Evolutionary conservation across 2,888 invertebrate genomes (phyloP).

Genomic region (Ormyrus nitidulus): DNA sequence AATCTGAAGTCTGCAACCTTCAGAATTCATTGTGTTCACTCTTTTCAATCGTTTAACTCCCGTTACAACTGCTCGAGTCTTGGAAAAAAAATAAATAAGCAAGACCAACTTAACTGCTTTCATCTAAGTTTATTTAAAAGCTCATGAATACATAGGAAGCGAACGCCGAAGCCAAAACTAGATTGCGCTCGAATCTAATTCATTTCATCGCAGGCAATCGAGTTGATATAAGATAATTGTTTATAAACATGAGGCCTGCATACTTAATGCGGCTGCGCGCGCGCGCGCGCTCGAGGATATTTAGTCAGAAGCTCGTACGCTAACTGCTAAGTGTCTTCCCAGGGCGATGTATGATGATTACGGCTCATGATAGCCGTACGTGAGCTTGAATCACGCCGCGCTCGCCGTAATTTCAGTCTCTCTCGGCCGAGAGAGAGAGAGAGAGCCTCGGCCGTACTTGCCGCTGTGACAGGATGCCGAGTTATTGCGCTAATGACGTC

Average conservation of each 20-base stretch:
- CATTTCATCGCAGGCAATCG: constrained; percentile 1
- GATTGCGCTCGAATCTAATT: not conserved
- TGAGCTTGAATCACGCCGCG: constrained; percentile 57
- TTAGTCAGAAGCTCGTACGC: constrained; percentile 19
- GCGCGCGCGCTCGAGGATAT: constrained; percentile 5
- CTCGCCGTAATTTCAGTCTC: constrained; percentile 56
- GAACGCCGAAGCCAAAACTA: not conserved
- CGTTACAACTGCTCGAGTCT: no score
- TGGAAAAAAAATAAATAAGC: no score
- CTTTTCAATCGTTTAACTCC: no score
- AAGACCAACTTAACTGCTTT: no score
- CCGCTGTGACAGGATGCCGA: constrained; percentile 53
- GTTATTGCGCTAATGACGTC: constrained; percentile 40
- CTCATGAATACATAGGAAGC: not conserved
- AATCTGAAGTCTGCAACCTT: no score
- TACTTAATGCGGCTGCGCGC: not conserved
- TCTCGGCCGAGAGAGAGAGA: constrained; percentile 15
- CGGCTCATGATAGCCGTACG: constrained; percentile 58
- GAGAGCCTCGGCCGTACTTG: constrained; percentile 20
- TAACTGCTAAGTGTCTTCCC: constrained; percentile 51
- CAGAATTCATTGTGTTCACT: no score
- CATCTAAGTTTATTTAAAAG: no score
- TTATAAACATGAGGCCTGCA: constrained; percentile 20
- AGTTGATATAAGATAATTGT: constrained; percentile 14
- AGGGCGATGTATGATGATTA: constrained; percentile 63